phyloP scores from a whole-genome alignment of 2,888 invertebrate genomes.

The Brachyptera putata region DNA sequence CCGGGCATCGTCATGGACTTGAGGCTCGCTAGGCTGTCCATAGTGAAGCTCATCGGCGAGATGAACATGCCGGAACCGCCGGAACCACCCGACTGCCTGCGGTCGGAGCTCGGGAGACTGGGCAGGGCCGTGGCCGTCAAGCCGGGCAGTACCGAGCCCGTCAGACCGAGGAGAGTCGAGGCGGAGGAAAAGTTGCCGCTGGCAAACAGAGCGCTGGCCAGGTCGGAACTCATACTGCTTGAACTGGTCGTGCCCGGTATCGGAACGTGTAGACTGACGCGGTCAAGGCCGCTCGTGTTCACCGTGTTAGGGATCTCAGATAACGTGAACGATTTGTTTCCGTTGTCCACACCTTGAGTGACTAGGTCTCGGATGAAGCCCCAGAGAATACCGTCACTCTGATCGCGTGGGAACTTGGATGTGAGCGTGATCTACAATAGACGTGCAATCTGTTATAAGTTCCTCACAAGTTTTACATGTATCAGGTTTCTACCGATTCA shows the following conservation, averaged over 20 bases:
- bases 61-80: conserved; percentile 63
- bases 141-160: conserved; percentile 29
- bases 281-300: conserved; percentile 23
- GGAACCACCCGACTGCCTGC: conserved; percentile 13
- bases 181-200: conserved; percentile 57
- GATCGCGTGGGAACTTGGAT: conserved; percentile 77
- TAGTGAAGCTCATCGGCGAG: conserved; percentile 67
- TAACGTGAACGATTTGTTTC: conserved; percentile 21
- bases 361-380: conserved; percentile 71
- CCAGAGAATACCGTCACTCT: conserved; percentile 73
- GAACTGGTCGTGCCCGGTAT: conserved; percentile 44
- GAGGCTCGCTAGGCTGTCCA: conserved; percentile 53
- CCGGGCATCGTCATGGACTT: conserved; percentile 51
- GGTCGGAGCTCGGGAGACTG: conserved; percentile 43
- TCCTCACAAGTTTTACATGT: background rate
- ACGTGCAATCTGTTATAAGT: background rate
- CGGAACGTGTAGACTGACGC: conserved; percentile 43
- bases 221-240: conserved; percentile 46
- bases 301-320: conserved; percentile 23
- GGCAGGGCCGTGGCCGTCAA: conserved; percentile 46
- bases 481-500: background rate
- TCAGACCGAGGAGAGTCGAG: conserved; percentile 32
- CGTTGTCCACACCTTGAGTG: conserved; percentile 42
- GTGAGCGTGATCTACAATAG: conserved; percentile 58
- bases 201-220: conserved; percentile 63